phyloP scores from a whole-genome alignment of 2,113 vertebrate genomes.

The Onychostoma macrolepis region DNA sequence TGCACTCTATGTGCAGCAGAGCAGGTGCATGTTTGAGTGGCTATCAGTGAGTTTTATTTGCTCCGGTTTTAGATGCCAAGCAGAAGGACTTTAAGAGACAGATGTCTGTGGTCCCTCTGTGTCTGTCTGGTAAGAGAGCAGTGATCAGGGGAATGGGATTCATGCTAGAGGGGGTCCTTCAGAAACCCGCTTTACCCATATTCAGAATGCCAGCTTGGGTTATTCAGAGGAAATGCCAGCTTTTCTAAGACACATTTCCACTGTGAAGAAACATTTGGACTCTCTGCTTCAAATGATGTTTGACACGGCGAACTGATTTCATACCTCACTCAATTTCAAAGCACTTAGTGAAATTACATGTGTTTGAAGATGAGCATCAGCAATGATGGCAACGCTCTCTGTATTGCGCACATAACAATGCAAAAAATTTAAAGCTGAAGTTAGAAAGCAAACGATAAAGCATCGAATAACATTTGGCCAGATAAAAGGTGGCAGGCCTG shows the following conservation, averaged over 20 bases:
- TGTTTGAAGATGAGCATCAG: conserved; percentile 49
- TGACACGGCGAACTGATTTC: conserved; percentile 47
- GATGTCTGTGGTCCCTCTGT: conserved; percentile 55
- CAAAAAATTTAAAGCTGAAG: neutral
- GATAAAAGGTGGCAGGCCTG: conserved; percentile 21
- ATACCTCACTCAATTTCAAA: conserved; percentile 51
- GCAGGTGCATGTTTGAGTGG: conserved; percentile 53
- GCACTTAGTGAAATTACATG: conserved; percentile 51
- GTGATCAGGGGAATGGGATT: conserved; percentile 54
- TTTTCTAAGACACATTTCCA: conserved; percentile 64
- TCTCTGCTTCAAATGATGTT: conserved; percentile 55
- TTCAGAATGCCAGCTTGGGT: conserved; percentile 52
- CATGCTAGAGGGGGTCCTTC: conserved; percentile 60
- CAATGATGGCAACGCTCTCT: neutral
- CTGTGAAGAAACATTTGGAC: conserved; percentile 56
- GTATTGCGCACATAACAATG: conserved; percentile 45
- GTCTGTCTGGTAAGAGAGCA: conserved; percentile 56
- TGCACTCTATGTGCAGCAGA: conserved; percentile 17
- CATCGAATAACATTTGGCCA: conserved; percentile 13
- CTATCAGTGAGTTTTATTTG: conserved; percentile 49
- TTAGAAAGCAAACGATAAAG: conserved; percentile 7
- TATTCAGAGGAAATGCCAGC: conserved; percentile 59
- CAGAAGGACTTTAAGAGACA: conserved; percentile 10
- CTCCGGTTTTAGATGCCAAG: conserved; percentile 13
- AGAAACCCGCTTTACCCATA: conserved; percentile 51